A percentile compares a stretch with the other conserved stretches of the same genome.
These are phyloP conservation scores for Epinephelus fuscoguttatus DNA, from an alignment of 2,113 vertebrate species.

Conservation along the genomic window DNA sequence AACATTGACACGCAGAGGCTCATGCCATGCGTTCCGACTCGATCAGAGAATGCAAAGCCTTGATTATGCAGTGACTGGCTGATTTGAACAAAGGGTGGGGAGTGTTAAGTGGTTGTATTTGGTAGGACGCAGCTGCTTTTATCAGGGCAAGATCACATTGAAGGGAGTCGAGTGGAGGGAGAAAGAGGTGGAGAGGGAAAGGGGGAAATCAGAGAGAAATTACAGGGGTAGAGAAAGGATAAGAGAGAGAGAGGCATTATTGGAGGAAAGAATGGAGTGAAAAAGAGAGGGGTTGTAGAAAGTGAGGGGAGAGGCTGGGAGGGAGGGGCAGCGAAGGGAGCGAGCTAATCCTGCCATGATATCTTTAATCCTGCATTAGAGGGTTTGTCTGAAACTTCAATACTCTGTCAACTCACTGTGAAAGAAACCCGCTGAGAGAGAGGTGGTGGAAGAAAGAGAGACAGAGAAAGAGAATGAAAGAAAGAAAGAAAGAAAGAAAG, in stretches of 20 bases:
- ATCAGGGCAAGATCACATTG: slow-evolving; percentile 49
- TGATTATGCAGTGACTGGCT: slow-evolving; percentile 52
- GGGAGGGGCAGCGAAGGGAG: slow-evolving; percentile 45
- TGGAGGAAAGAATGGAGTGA: slow-evolving; percentile 55
- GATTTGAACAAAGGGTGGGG: slow-evolving; percentile 43
- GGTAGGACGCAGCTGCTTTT: slow-evolving; percentile 31
- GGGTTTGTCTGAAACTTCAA: slow-evolving; percentile 77
- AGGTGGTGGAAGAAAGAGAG: slow-evolving; percentile 29
- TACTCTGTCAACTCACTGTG: slow-evolving; percentile 73
- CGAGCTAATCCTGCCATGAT: slow-evolving; percentile 78
- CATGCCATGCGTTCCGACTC: slow-evolving; percentile 79
- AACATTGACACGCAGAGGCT: slow-evolving; percentile 81
- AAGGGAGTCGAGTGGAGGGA: slow-evolving; percentile 37
- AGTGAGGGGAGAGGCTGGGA: slow-evolving; percentile 25
- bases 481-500: slow-evolving; percentile 15
- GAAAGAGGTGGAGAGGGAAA: slow-evolving; percentile 24
- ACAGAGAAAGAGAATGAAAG: slow-evolving; percentile 3
- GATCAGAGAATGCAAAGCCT: slow-evolving; percentile 70
- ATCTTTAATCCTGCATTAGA: slow-evolving; percentile 82
- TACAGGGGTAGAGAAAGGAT: slow-evolving; percentile 43
- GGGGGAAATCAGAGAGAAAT: slow-evolving; percentile 42
- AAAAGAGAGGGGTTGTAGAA: slow-evolving; percentile 58
- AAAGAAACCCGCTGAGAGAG: slow-evolving; percentile 67
- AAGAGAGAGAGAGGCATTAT: slow-evolving; percentile 62
- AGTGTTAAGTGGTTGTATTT: slow-evolving; percentile 53